Conservation (phyloP, 2,797 vertebrate species). For the Merluccius polli region DNA sequence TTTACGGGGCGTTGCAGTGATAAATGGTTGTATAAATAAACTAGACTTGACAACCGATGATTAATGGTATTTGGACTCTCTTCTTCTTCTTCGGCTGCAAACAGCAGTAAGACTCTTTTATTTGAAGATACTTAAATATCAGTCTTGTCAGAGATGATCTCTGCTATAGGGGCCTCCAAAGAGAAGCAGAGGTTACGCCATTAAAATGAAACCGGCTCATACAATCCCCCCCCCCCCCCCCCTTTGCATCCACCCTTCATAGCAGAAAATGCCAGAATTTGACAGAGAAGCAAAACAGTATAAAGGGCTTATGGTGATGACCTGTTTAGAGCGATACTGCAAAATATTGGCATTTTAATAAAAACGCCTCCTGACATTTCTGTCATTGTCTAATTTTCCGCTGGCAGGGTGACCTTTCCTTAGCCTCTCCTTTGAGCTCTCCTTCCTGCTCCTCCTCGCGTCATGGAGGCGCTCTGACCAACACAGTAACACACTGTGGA, state of each 20-base stretch:
- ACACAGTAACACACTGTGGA: background rate
- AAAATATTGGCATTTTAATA: constrained; percentile 76
- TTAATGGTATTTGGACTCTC: background rate
- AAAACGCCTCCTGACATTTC: constrained; percentile 72
- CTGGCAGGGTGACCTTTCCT: constrained; percentile 71
- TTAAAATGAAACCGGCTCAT: background rate
- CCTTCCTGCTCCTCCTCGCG: constrained; percentile 33
- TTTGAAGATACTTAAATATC: constrained; percentile 2
- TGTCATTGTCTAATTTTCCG: constrained; percentile 67
- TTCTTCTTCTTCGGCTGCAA: background rate
- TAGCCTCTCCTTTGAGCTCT: constrained; percentile 52
- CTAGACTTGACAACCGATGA: background rate
- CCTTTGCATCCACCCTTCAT: background rate
- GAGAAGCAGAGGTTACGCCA: background rate
- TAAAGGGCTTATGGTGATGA: constrained; percentile 71
- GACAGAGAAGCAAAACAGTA: constrained; percentile 62
- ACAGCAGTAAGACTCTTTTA: background rate
- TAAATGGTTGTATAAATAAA: background rate
- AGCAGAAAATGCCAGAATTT: constrained; percentile 62
- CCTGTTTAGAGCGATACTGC: constrained; percentile 67
- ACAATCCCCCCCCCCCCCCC: background rate
- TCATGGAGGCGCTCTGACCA: background rate
- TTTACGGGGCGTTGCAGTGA: background rate
- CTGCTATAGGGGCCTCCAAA: background rate
- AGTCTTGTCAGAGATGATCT: background rate